A percentile compares a stretch with the other conserved stretches of the same genome.
Evolutionary conservation across 35 echinoderm and acorn worm genomes (phyloP).

Genomic region (Ophiothrix spiculata): DNA sequence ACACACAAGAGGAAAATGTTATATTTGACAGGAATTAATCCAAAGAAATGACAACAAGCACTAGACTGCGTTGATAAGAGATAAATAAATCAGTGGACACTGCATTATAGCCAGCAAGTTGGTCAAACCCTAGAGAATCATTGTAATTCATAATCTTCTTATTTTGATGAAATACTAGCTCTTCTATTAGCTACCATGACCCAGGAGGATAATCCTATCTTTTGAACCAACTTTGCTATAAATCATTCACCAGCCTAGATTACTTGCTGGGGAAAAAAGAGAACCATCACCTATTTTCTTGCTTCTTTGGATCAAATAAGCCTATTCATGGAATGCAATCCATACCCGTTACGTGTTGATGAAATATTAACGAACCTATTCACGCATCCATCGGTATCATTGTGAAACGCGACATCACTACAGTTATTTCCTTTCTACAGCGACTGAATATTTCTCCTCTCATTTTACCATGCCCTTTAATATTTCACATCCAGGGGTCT

Average conservation of each 20-base stretch:
- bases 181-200: not conserved
- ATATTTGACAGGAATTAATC: conserved; percentile 1
- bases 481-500: not conserved
- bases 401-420: not conserved
- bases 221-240: not conserved
- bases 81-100: conserved; percentile 1
- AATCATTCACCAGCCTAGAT: conserved; percentile 11
- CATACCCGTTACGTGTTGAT: not conserved
- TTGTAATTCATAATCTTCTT: conserved; percentile 1
- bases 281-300: not conserved
- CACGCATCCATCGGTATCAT: conserved; percentile 9
- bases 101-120: not conserved
- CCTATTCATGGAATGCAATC: conserved; percentile 15
- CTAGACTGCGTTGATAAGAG: not conserved
- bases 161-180: conserved; percentile 11
- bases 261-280: not conserved
- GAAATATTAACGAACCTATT: not conserved
- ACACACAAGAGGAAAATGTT: not conserved
- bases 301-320: not conserved
- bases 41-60: not conserved
- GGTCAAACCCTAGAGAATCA: not conserved
- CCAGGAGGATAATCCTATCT: conserved; percentile 11
- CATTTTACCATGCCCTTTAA: not conserved
- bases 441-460: not conserved
- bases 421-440: not conserved